Conservation (phyloP, 2,113 vertebrate species). For the Engystomops pustulosus region DNA sequence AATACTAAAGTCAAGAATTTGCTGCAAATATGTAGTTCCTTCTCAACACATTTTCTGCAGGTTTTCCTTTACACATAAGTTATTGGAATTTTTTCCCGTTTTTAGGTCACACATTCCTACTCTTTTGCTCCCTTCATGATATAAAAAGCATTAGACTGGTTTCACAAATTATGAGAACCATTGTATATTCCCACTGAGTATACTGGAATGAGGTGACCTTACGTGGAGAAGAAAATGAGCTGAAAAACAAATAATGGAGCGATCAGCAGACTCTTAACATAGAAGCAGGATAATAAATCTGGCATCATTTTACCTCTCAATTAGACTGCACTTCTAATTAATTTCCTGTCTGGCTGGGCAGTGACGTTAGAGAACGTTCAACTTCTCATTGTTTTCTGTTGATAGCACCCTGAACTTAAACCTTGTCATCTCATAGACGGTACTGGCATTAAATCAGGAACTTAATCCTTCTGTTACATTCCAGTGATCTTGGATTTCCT, state of each 20-base stretch:
- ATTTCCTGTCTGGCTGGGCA: constrained; percentile 74
- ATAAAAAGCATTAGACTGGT: constrained; percentile 42
- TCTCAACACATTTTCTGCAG: neutral
- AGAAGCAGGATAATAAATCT: constrained; percentile 53
- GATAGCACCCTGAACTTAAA: constrained; percentile 70
- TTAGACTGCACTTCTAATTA: constrained; percentile 69
- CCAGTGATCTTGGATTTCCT: constrained; percentile 69
- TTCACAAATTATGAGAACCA: constrained; percentile 44
- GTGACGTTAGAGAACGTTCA: constrained; percentile 69
- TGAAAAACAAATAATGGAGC: constrained; percentile 52
- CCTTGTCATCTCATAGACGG: constrained; percentile 67
- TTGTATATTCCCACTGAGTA: constrained; percentile 47
- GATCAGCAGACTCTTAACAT: constrained; percentile 27
- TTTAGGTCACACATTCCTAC: constrained; percentile 40
- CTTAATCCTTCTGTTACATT: constrained; percentile 63
- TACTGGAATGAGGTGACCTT: constrained; percentile 55
- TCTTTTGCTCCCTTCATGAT: constrained; percentile 16
- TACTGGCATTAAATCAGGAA: constrained; percentile 69
- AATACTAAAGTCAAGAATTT: too few species aligned
- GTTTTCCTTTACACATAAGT: neutral
- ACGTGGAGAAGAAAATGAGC: constrained; percentile 37
- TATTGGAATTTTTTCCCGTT: neutral
- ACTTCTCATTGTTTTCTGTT: constrained; percentile 72
- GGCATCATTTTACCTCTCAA: constrained; percentile 55
- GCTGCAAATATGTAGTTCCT: neutral